Evolutionary conservation across 2,113 vertebrate species (phyloP).

Genomic region (Rhynchopsitta pachyrhyncha): DNA sequence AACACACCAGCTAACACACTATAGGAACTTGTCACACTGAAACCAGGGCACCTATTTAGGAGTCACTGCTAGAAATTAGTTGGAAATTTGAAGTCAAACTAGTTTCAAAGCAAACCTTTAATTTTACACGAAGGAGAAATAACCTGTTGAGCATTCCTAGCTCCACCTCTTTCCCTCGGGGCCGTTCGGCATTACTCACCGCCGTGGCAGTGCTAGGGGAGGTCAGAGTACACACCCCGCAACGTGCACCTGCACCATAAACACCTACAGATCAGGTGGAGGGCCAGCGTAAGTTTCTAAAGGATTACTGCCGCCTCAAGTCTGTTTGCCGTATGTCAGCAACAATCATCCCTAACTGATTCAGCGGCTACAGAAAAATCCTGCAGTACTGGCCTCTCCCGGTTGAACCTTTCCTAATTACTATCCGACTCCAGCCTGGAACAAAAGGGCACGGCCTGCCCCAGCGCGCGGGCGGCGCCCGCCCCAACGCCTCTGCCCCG

Average conservation of each 20-base stretch:
- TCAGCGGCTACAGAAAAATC: constrained; percentile 19
- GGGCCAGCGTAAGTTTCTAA: background rate
- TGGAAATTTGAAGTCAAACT: background rate
- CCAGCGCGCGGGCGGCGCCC: background rate
- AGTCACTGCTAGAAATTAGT: background rate
- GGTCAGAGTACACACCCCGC: constrained; percentile 34
- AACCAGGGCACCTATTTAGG: background rate
- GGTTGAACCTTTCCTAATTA: background rate
- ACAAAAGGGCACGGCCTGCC: constrained; percentile 35
- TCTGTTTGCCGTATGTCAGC: constrained; percentile 29
- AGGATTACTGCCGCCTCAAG: background rate
- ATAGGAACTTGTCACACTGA: background rate
- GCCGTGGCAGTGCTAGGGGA: background rate
- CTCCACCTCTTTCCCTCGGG: constrained; percentile 26
- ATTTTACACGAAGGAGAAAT: background rate
- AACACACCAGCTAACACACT: background rate
- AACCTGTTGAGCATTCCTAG: constrained; percentile 42
- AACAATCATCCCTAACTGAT: background rate
- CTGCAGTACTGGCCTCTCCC: constrained; percentile 16
- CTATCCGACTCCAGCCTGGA: background rate
- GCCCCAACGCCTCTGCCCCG: background rate
- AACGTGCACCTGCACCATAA: constrained; percentile 27
- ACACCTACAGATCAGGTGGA: constrained; percentile 31
- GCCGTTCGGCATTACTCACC: background rate
- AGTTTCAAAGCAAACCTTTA: background rate